Percentiles rank a stretch among this genome's conserved stretches.
phyloP scores from a whole-genome alignment of 2,888 invertebrate species.

The Achlya flavicornis region DNA sequence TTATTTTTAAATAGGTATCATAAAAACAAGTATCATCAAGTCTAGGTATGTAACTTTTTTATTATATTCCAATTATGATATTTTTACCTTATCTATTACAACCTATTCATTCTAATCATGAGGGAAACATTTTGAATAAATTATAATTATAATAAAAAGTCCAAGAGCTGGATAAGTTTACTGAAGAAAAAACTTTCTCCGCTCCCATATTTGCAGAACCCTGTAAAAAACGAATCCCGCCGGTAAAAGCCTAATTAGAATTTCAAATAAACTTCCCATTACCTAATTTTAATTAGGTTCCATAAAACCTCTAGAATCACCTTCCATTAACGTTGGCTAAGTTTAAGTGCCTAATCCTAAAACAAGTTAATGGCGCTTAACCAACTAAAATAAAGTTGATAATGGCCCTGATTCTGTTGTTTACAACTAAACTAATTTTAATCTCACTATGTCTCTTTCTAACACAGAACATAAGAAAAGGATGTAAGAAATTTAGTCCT shows the following conservation, averaged over 20 bases:
- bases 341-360: slow-evolving; percentile 4
- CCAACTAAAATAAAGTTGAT: slow-evolving; percentile 10
- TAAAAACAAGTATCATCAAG: too few species aligned
- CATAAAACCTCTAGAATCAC: background rate
- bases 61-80: too few species aligned
- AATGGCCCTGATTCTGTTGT: too few species aligned
- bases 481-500: too few species aligned
- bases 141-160: background rate
- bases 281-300: background rate
- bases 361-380: slow-evolving; percentile 11
- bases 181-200: background rate
- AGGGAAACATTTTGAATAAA: background rate
- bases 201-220: background rate
- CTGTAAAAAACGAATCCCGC: background rate
- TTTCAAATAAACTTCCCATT: background rate
- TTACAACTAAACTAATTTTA: too few species aligned
- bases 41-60: too few species aligned
- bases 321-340: background rate
- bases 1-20: too few species aligned
- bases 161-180: background rate
- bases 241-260: background rate
- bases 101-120: background rate
- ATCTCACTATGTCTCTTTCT: too few species aligned
- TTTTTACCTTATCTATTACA: background rate
- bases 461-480: too few species aligned